A percentile compares a stretch with the other conserved stretches of the same genome.
phyloP scores from a whole-genome alignment of 2,797 vertebrate species.

The Lacerta agilis region DNA sequence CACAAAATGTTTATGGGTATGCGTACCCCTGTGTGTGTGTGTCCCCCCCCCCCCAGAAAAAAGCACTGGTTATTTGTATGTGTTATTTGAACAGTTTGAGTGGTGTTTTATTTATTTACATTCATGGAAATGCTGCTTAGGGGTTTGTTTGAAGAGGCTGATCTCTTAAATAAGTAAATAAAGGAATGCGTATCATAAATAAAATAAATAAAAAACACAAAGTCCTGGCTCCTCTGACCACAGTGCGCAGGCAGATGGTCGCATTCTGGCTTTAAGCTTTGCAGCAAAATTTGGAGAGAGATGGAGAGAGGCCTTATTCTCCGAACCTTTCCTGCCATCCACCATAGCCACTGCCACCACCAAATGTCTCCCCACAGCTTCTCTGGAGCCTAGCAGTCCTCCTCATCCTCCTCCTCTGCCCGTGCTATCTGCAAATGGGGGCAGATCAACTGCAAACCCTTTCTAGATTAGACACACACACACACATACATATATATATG shows the following conservation, averaged over 20 bases:
- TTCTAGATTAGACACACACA: constrained; percentile 61
- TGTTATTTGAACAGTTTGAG: background rate
- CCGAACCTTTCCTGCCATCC: no score
- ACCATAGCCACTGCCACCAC: background rate
- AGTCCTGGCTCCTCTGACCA: background rate
- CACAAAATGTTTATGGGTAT: no score
- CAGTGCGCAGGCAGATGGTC: background rate
- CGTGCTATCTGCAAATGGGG: constrained; percentile 46
- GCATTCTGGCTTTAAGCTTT: background rate
- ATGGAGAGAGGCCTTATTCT: background rate
- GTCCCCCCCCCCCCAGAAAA: no score
- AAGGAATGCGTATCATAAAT: background rate
- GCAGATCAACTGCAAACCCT: constrained; percentile 28
- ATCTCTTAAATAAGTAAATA: no score
- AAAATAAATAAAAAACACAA: background rate
- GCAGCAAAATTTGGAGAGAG: background rate
- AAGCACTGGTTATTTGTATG: background rate
- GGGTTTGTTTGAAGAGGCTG: background rate
- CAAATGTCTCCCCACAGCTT: accelerated
- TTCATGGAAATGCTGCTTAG: no score
- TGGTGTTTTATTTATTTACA: background rate
- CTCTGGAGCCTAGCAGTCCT: constrained; percentile 28
- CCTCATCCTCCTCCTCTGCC: background rate
- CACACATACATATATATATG: background rate
- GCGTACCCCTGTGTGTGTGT: no score